Evolutionary conservation across 2,888 invertebrate species (phyloP), one percentile per base, ranked within the genome.

Genomic region (Noctuana brunneofusca): DNA sequence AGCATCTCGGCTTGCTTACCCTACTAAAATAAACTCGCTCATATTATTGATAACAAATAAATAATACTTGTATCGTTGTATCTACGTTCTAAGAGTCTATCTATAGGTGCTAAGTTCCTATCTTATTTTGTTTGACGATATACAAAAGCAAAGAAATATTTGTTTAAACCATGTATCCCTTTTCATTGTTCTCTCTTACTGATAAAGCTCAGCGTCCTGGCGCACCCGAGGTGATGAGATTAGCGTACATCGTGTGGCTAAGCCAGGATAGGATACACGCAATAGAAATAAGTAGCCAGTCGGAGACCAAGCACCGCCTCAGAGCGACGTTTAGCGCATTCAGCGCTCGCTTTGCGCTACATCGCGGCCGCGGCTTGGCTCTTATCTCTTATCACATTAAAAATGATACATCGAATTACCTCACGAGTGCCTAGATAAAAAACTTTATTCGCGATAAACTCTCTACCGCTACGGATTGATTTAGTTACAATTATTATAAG

Each of bases 331-430:
- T 55, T 53, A 50, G 24, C 43, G 24, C 32, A 22, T 43, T 12
- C 52, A 50, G 43, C 50, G 38, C 50, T 49, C 35, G 22, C 49
- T 18, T n/a, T 16, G n/a, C 22, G 22, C 49, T 38, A 64, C 52
- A 58, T 63, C 66, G 65, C 69, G 69, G 62, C 63, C 71, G 70
- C 74, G 73, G 38, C 30, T 5, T 8, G 52, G 8, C 70, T 75
- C 81, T 87, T 88, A 88, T 89, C 87, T 78, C 75, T 80, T 78
- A 83, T 80, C 80, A 78, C 66, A 72, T 75, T 76, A 81, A 79
- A 83, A 70, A 85, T 87, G 87, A 88, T 83, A 87, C 86, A 87
- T 80, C 81, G 75, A 80, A 82, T 85, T 85, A 86, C 85, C 83
- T 84, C 83, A 84, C 78, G 72, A 81, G 80, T 77, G 69, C 70